Evolutionary conservation across 92 coral and sea anemone species (phyloP).

Genomic region (Siderastrea siderea): DNA sequence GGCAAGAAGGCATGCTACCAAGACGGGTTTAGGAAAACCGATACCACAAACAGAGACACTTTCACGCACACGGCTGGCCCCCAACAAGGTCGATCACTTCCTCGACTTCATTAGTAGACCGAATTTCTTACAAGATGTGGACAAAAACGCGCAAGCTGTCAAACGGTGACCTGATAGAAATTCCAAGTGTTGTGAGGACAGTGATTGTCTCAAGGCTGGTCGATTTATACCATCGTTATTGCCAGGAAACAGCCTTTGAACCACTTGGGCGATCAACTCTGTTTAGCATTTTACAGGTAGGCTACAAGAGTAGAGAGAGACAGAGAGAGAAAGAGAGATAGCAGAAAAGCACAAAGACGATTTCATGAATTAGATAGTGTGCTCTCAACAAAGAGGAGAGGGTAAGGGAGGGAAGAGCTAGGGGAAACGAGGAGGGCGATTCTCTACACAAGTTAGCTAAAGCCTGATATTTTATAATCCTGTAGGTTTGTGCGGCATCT

Average conservation of each 20-base stretch:
- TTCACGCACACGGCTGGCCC: slow-evolving; percentile 23
- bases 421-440: no score
- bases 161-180: slow-evolving; percentile 54
- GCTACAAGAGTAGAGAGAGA: not conserved
- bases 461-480: not conserved
- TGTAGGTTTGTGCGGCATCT: slow-evolving; percentile 43
- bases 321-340: not conserved
- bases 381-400: no score
- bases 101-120: slow-evolving; percentile 64
- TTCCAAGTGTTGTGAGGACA: slow-evolving; percentile 70
- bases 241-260: slow-evolving; percentile 49
- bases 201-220: slow-evolving; percentile 62
- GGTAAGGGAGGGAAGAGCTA: no score
- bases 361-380: no score
- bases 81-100: slow-evolving; percentile 54
- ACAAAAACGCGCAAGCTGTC: slow-evolving; percentile 55
- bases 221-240: slow-evolving; percentile 43
- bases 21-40: slow-evolving; percentile 42
- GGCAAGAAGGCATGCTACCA: slow-evolving; percentile 35
- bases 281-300: slow-evolving; percentile 62
- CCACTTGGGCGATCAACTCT: slow-evolving; percentile 64
- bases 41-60: slow-evolving; percentile 3
- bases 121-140: slow-evolving; percentile 70
- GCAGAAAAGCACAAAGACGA: not conserved
- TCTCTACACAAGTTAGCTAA: no score